A percentile compares a stretch with the other conserved stretches of the same genome.
These are phyloP conservation scores for Aphis gossypii DNA, from an alignment of 1,140 invertebrate genomes.

Conservation along the genomic window DNA sequence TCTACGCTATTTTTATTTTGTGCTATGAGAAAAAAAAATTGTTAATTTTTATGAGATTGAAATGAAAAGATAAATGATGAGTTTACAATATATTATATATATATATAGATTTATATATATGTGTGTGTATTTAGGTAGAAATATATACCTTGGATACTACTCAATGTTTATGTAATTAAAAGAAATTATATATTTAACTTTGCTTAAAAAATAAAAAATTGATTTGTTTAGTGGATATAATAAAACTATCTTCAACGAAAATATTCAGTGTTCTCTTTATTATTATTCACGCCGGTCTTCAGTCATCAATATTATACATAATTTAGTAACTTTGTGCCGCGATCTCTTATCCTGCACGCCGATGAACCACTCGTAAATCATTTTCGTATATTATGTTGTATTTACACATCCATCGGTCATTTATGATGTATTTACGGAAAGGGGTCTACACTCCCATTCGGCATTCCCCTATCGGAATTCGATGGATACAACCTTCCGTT, in stretches of 20 bases:
- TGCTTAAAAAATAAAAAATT: conserved; percentile 40
- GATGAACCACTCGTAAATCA: no score
- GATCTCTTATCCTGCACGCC: no score
- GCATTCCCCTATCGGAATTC: no score
- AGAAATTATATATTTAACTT: conserved; percentile 53
- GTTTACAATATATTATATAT: conserved; percentile 24
- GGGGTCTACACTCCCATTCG: no score
- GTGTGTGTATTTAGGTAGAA: conserved; percentile 28
- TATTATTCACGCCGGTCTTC: not conserved
- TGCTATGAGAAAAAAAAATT: conserved; percentile 34
- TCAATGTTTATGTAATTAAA: conserved; percentile 54
- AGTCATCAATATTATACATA: not conserved
- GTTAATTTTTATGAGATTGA: conserved; percentile 46
- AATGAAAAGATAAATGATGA: not conserved
- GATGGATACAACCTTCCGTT: no score
- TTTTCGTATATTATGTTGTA: no score
- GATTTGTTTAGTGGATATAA: conserved; percentile 53
- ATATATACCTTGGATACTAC: conserved; percentile 39
- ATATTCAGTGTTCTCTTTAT: not conserved
- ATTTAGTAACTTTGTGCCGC: no score
- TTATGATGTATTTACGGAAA: no score
- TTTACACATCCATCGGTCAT: no score
- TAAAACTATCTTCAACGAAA: conserved; percentile 46
- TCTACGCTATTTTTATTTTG: conserved; percentile 41
- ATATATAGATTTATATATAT: conserved; percentile 15